A percentile compares a stretch with the other conserved stretches of the same genome.
Conservation (phyloP, 2,888 invertebrate species). For the Chromoteleia sp. region DNA sequence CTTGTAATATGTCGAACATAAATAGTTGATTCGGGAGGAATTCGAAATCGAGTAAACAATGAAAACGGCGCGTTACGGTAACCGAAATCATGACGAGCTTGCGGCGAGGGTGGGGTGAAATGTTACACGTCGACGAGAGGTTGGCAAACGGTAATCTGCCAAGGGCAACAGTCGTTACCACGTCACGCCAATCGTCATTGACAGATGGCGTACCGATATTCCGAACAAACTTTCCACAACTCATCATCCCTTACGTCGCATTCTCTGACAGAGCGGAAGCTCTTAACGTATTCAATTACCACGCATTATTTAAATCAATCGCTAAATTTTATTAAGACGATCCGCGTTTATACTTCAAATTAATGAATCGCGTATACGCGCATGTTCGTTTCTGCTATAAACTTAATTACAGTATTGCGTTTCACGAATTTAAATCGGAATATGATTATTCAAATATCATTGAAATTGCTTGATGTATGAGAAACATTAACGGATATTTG, state of each 20-base stretch:
- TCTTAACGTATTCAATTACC: conserved; percentile 54
- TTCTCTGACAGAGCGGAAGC: conserved; percentile 39
- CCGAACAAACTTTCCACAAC: conserved; percentile 63
- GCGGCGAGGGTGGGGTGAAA: conserved; percentile 24
- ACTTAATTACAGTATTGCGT: no score
- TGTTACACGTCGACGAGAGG: conserved; percentile 61
- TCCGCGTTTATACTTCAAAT: not conserved
- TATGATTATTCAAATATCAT: no score
- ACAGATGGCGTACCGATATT: conserved; percentile 68
- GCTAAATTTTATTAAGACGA: conserved; percentile 22
- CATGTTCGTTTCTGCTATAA: no score
- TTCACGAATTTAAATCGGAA: no score
- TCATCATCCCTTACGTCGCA: conserved; percentile 56
- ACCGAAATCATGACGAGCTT: conserved; percentile 54
- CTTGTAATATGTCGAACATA: conserved; percentile 36
- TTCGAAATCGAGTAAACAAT: conserved; percentile 61
- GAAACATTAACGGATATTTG: no score
- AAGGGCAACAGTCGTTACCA: conserved; percentile 69
- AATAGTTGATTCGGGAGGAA: conserved; percentile 58
- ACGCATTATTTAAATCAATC: conserved; percentile 42
- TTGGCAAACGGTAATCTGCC: conserved; percentile 67
- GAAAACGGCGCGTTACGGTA: conserved; percentile 51
- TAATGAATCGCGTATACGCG: not conserved
- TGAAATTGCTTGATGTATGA: no score
- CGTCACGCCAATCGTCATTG: conserved; percentile 69